phyloP scores from a whole-genome alignment of 2,113 vertebrate species.

The Cheirogaleus medius region DNA sequence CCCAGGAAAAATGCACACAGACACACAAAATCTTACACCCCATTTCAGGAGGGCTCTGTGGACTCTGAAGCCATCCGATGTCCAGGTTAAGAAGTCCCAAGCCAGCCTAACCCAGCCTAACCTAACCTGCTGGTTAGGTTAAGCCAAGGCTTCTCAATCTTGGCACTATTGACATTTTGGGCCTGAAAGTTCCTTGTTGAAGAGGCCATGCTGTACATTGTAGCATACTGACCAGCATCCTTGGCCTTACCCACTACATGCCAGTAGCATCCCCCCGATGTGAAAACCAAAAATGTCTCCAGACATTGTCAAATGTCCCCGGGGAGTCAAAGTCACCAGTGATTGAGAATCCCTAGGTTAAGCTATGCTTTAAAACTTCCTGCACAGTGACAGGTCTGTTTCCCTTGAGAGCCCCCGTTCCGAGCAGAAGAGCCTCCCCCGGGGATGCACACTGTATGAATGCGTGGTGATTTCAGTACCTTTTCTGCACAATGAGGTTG shows the following conservation, averaged over 20 bases:
- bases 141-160: neutral
- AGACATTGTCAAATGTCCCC: neutral
- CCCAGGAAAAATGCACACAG: neutral
- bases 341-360: neutral
- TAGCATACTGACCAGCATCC: neutral
- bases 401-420: neutral
- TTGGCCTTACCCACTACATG: neutral
- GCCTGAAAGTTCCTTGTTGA: too few relatives aligned
- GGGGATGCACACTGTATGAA: fast-evolving
- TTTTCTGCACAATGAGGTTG: slow-evolving; percentile 99
- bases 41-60: neutral
- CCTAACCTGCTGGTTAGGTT: neutral
- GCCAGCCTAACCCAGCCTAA: neutral
- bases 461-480: slow-evolving; percentile 79
- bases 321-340: neutral
- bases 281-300: slow-evolving; percentile 4
- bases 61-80: neutral
- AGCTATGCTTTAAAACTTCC: neutral
- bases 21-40: neutral
- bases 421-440: neutral
- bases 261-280: neutral
- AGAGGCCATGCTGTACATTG: neutral
- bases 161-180: neutral
- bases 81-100: neutral
- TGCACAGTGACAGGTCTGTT: neutral